Base-by-base conservation (phyloP, 2,888 invertebrate species). In the Trichopria drosophilae region DNA sequence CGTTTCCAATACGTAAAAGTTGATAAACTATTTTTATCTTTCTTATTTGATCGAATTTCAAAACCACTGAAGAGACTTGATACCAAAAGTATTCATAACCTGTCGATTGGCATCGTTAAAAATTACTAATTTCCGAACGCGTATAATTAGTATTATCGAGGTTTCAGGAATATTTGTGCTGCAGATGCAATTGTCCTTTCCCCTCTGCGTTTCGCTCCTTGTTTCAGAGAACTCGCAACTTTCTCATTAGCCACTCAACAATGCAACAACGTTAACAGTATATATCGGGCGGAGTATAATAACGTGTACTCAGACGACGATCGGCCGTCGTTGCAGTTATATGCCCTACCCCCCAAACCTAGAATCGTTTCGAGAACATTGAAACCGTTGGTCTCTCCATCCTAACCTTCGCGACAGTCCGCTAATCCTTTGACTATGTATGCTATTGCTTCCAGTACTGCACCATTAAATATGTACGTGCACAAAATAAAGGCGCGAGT, bases 171-270 rank as follows among this genome's bases (percentile, higher is more conserved):
- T 44, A 34, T 52, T n/a, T n/a, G n/a, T n/a, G n/a, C n/a, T n/a
- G n/a, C n/a, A n/a, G n/a, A n/a, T 41, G 45, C 24, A 24, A 37
- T 39, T 24, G 34, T 41, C 40, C 39, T 51, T 48, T 48, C 41
- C 40, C 31, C 28, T 24, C 40, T 7, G 26, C 18, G 34, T 34
- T 23, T 36, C 29, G 35, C 20, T 26, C 10, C 26, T 16, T 20
- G 39, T 12, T 18, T 13, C 12, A 10, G 48, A 34, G 31, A 29
- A 41, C 23, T 16, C 23, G 34, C 65, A 70, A 71, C 68, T 71
- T 72, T 72, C 68, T 73, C 72, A 72, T 73, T 73, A 72, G 70
- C 65, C 67, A 54, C 55, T 62, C 64, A 67, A 72, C 71, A 69
- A 72, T 71, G 62, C 64, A 56, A 59, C 63, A 59, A 58, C 62